Evolutionary conservation across 2,888 invertebrate species (phyloP), one percentile per base, ranked within the genome.

Genomic region (Drosophila prolongata): DNA sequence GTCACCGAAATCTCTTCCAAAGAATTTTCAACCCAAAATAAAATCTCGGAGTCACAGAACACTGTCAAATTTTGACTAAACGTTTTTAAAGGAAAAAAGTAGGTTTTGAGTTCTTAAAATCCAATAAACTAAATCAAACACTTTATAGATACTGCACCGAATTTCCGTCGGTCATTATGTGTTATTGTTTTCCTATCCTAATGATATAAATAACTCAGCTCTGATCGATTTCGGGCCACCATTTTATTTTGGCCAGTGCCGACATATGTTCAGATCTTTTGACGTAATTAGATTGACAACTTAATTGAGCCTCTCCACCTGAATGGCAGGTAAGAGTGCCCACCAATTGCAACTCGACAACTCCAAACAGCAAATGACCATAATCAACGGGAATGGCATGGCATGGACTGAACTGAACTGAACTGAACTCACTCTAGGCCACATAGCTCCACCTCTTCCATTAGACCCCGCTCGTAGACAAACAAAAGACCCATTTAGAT

Each of bases 401-500:
- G 80, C 70, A 58, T 60, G 50, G 50, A 62, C 53, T 49, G 27
- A 3, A 73, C 16, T 16, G 16, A 16, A 16, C 60, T 60, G 50
- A 54, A 62, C 55, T 49, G 27, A 3, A n/a, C n/a, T 6, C 46
- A 27, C 43, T 47, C 19, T 34, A 44, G 11, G 44, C 16, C 54
- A 54, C 50, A 61, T 46, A 66, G 80, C 75, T 69, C 75, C 83
- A 83, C 86, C 86, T 77, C 65, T 60, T 67, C 87, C 85, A 87
- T 84, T 84, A 87, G 87, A 57, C 62, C 65, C 54, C 34, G 56
- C 50, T 47, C 57, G 58, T 50, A 49, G 43, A 58, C 78, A 79
- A 84, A 86, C 84, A 85, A 85, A 85, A 80, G 78, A 82, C 83
- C 87, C 84, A 87, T 85, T 85, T 86, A 83, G 84, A 83, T 85